These are phyloP conservation scores for Mormoops blainvillei DNA, from an alignment of 2,113 vertebrate genomes.

Conservation along the genomic window DNA sequence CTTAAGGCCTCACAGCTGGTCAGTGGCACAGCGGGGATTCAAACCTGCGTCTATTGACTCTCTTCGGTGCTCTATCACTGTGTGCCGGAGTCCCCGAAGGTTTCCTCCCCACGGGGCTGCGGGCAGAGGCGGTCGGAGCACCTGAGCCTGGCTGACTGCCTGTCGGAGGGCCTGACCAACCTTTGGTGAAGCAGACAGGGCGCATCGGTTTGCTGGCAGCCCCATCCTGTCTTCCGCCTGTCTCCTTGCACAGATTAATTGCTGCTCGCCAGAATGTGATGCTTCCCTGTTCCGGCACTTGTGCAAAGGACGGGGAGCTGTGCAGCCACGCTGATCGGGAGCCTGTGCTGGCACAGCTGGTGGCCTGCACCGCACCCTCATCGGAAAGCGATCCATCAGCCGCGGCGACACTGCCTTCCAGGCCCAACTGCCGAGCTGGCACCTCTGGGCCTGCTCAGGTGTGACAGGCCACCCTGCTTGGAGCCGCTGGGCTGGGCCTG, in stretches of 20 bases:
- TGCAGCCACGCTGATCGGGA: constrained; percentile 73
- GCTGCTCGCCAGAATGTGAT: not conserved
- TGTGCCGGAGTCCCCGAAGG: fast-evolving
- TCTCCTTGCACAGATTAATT: constrained; percentile 45
- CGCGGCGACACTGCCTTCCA: constrained; percentile 25
- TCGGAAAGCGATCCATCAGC: constrained; percentile 78
- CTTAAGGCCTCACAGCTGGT: not conserved
- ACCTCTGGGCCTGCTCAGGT: constrained; percentile 77
- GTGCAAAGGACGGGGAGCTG: not conserved
- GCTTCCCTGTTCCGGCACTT: constrained; percentile 4
- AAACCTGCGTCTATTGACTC: not conserved
- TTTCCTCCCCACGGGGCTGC: not conserved
- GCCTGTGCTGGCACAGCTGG: constrained; percentile 77
- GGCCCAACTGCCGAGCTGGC: constrained; percentile 73
- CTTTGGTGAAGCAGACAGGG: not conserved
- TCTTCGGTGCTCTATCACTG: not conserved
- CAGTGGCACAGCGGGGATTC: not conserved
- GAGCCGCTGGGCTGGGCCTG: constrained; percentile 33
- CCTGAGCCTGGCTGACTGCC: not conserved
- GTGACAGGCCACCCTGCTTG: constrained; percentile 71
- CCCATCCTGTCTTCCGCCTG: not conserved
- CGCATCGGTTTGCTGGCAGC: not conserved
- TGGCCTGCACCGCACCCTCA: constrained; percentile 45
- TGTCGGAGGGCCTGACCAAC: not conserved
- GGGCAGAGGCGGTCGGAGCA: not conserved